These are phyloP conservation scores for Buathra laborator DNA, from an alignment of 2,888 invertebrate species.

Conservation along the genomic window DNA sequence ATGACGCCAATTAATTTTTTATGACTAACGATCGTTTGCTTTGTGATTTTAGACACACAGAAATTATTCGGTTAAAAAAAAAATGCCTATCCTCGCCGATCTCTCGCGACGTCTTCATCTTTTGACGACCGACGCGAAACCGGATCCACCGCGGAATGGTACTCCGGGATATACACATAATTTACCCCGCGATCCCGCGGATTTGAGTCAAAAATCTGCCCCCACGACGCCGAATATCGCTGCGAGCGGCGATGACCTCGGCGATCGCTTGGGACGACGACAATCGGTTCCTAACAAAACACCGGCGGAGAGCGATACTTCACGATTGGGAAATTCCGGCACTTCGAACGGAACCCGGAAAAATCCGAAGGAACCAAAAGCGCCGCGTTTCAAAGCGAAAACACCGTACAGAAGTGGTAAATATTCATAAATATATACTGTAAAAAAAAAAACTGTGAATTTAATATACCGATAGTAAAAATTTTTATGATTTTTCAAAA, in stretches of 20 bases:
- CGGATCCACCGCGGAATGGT: slow-evolving; percentile 85
- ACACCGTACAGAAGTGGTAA: slow-evolving; percentile 56
- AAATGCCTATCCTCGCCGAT: slow-evolving; percentile 76
- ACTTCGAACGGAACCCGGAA: slow-evolving; percentile 44
- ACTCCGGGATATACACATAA: slow-evolving; percentile 72
- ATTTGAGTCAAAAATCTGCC: slow-evolving; percentile 45
- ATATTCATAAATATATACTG: background rate
- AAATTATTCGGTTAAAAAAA: background rate
- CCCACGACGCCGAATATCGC: slow-evolving; percentile 39
- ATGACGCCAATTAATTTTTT: background rate
- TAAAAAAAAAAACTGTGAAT: no score
- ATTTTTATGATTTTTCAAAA: no score
- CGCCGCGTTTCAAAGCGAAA: slow-evolving; percentile 62
- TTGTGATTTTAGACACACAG: slow-evolving; percentile 3
- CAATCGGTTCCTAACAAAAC: slow-evolving; percentile 23
- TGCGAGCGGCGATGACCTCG: background rate
- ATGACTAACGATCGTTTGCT: background rate
- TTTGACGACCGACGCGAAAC: slow-evolving; percentile 86
- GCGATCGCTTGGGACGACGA: slow-evolving; percentile 29
- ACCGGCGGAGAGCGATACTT: slow-evolving; percentile 29
- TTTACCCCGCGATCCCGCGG: slow-evolving; percentile 74
- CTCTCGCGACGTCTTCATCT: slow-evolving; percentile 85
- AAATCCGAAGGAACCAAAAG: slow-evolving; percentile 55
- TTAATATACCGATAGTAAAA: no score
- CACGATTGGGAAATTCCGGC: slow-evolving; percentile 27